A percentile compares a stretch with the other conserved stretches of the same genome.
Evolutionary conservation across 2,113 vertebrate genomes (phyloP).

Genomic region (Macroglossus sobrinus): DNA sequence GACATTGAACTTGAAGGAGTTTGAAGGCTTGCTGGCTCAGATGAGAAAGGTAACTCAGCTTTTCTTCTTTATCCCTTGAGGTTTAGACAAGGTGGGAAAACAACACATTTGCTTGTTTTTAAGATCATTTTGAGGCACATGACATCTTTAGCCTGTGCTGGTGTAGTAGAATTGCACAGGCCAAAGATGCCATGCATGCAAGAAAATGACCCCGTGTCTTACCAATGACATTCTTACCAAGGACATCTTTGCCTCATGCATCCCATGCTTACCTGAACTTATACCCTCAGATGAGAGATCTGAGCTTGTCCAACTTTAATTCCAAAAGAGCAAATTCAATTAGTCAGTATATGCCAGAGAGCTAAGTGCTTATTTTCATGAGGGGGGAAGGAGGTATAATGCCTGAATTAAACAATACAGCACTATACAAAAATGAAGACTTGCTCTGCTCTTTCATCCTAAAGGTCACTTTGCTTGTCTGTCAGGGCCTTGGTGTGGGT

Average conservation of each 20-base stretch:
- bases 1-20: conserved; percentile 95
- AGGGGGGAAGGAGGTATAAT: neutral
- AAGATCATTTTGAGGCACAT: neutral
- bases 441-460: conserved; percentile 13
- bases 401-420: neutral
- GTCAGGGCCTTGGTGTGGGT: neutral
- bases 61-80: neutral
- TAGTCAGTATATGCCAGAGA: neutral
- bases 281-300: neutral
- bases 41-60: conserved; percentile 92
- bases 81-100: neutral
- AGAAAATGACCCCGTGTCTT: neutral
- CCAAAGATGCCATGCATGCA: neutral
- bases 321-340: neutral
- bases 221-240: neutral
- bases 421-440: conserved; percentile 29
- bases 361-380: neutral
- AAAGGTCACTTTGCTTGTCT: conserved; percentile 1
- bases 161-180: neutral
- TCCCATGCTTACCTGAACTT: neutral
- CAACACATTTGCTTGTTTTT: neutral
- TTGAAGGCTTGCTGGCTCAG: conserved; percentile 95
- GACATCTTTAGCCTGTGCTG: too few relatives aligned
- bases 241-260: neutral
- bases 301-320: neutral